Percentiles rank a stretch among this genome's conserved stretches.
Conservation (phyloP, 2,113 vertebrate species). For the Pimephales promelas region DNA sequence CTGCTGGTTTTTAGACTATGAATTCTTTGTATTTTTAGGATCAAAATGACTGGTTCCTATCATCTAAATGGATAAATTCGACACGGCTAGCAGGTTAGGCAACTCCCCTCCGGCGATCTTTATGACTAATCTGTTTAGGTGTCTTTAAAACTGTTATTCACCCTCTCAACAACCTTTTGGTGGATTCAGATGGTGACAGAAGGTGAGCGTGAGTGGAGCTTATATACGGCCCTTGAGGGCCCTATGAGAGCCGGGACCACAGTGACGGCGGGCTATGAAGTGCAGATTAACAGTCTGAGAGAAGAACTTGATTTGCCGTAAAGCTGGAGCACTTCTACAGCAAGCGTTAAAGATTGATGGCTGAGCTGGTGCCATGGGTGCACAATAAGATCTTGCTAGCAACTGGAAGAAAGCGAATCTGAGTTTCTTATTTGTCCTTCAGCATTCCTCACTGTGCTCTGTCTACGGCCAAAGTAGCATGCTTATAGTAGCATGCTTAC, state of each 20-base stretch:
- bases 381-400: slow-evolving; percentile 23
- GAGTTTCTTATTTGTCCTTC: slow-evolving; percentile 42
- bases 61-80: neutral
- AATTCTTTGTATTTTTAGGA: too few relatives aligned
- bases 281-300: slow-evolving; percentile 39
- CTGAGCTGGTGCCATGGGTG: slow-evolving; percentile 9
- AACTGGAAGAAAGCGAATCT: slow-evolving; percentile 23
- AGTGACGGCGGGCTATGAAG: neutral
- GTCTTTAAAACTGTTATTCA: slow-evolving; percentile 6
- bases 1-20: neutral
- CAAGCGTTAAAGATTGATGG: slow-evolving; percentile 50
- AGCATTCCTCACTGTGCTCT: neutral
- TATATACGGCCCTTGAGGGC: slow-evolving; percentile 36
- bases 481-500: too few relatives aligned
- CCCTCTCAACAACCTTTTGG: neutral
- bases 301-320: slow-evolving; percentile 40
- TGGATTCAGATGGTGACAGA: neutral
- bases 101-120: neutral
- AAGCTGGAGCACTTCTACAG: slow-evolving; percentile 41
- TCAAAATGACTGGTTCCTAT: neutral
- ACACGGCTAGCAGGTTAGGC: neutral
- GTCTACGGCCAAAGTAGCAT: neutral
- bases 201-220: slow-evolving; percentile 8
- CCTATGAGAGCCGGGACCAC: neutral
- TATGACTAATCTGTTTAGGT: neutral